Evolutionary conservation across 2,113 vertebrate genomes (phyloP).

Genomic region (Eublepharis macularius): DNA sequence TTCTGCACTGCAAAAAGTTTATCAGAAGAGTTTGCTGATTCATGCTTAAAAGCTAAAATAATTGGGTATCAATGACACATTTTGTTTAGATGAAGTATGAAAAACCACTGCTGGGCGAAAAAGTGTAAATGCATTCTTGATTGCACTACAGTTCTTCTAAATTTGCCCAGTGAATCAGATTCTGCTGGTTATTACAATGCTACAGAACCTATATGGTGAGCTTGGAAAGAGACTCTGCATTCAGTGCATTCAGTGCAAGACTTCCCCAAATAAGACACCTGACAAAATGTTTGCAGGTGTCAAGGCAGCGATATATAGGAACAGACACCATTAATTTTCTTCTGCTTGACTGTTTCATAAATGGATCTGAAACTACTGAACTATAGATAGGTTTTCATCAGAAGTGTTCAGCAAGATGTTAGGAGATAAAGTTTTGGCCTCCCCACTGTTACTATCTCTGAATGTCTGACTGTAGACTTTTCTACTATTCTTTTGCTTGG

Average conservation of each 20-base stretch:
- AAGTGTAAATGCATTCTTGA: neutral
- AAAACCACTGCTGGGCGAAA: neutral
- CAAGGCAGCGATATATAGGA: neutral
- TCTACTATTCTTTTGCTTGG: neutral
- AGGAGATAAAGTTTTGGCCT: neutral
- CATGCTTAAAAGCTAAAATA: neutral
- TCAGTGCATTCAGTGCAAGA: neutral
- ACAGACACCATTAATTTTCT: neutral
- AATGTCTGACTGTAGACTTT: neutral
- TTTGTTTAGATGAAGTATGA: conserved; percentile 24
- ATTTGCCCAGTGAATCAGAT: neutral
- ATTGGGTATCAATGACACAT: neutral
- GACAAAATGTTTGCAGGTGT: neutral
- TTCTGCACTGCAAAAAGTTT: conserved; percentile 1
- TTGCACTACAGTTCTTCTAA: neutral
- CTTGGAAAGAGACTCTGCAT: neutral
- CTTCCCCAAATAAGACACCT: neutral
- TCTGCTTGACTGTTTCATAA: neutral
- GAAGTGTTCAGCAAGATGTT: neutral
- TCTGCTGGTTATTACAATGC: neutral
- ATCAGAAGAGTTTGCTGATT: conserved; percentile 27
- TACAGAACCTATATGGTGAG: neutral
- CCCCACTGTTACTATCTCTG: neutral
- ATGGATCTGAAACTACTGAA: neutral
- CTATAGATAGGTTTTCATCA: neutral